Conservation (phyloP, 2,888 invertebrate species). For the Drosophila ezoana region DNA sequence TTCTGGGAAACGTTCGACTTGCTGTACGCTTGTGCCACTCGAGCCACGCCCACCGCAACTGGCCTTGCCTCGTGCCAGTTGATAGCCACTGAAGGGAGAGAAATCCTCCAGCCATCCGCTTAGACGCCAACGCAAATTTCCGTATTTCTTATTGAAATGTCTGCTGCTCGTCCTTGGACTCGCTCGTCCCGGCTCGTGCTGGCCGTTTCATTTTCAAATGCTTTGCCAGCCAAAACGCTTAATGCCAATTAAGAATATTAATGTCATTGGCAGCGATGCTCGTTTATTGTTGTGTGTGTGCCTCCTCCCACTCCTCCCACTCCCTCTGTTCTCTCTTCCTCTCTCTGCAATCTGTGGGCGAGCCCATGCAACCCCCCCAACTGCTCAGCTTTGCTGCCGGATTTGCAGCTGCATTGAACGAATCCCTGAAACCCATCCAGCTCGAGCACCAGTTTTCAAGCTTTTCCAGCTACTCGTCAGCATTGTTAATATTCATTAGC, state of each 20-base stretch:
- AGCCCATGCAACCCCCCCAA: no score
- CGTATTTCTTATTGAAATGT: slow-evolving; percentile 53
- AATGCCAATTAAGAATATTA: slow-evolving; percentile 78
- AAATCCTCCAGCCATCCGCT: no score
- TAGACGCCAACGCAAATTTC: slow-evolving; percentile 35
- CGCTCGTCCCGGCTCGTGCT: slow-evolving; percentile 3
- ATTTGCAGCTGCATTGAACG: slow-evolving; percentile 16
- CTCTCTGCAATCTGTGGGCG: neutral
- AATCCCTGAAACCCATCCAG: neutral
- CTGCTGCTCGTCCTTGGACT: slow-evolving; percentile 25
- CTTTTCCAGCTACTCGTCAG: slow-evolving; percentile 6
- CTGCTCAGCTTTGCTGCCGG: neutral
- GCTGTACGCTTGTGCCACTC: neutral
- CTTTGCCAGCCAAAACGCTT: slow-evolving; percentile 50
- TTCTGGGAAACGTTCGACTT: slow-evolving; percentile 33
- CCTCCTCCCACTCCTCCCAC: neutral
- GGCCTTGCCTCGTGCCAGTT: no score
- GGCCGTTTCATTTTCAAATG: slow-evolving; percentile 46
- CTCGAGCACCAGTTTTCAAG: neutral
- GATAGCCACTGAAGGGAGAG: no score
- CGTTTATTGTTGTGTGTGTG: slow-evolving; percentile 41
- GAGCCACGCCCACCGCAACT: no score
- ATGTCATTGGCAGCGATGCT: slow-evolving; percentile 64
- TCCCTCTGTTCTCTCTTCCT: neutral
- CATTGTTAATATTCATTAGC: slow-evolving; percentile 74